phyloP scores from a whole-genome alignment of 2,113 vertebrate species.

The Limnothrissa miodon region DNA sequence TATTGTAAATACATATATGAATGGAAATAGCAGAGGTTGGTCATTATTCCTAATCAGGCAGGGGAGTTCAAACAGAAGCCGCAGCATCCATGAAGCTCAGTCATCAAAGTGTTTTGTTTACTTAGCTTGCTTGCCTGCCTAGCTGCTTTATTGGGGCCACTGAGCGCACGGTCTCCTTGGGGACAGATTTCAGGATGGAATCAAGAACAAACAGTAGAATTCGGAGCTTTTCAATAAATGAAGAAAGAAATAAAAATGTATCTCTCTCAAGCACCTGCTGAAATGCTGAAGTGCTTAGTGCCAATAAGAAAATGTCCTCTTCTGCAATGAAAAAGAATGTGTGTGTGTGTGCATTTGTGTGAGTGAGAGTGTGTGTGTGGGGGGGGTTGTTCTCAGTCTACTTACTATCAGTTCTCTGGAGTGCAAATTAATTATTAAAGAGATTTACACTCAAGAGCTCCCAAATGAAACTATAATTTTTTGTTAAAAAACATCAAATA shows the following conservation, averaged over 20 bases:
- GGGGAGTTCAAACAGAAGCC: background rate
- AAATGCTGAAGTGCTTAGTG: background rate
- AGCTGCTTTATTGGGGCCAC: constrained; percentile 4
- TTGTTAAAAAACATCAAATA: constrained; percentile 47
- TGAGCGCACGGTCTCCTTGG: background rate
- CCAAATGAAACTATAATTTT: constrained; percentile 30
- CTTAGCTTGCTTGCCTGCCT: background rate
- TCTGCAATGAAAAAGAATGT: constrained; percentile 10
- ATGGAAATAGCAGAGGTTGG: background rate
- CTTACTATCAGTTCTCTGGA: constrained; percentile 28
- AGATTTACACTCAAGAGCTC: constrained; percentile 34
- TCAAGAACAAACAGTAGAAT: background rate
- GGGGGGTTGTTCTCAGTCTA: constrained; percentile 3
- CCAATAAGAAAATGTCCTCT: constrained; percentile 24
- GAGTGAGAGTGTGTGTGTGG: background rate
- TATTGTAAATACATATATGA: background rate
- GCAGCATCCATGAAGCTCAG: background rate
- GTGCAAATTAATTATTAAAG: constrained; percentile 44
- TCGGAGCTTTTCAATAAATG: background rate
- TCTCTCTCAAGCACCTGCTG: background rate
- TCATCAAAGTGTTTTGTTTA: constrained; percentile 18
- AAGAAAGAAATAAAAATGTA: background rate
- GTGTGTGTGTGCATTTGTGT: background rate
- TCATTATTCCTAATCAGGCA: constrained; percentile 13
- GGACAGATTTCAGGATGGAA: background rate